Conservation (phyloP, 1,140 invertebrate species). For the Ceratitis capitata region DNA sequence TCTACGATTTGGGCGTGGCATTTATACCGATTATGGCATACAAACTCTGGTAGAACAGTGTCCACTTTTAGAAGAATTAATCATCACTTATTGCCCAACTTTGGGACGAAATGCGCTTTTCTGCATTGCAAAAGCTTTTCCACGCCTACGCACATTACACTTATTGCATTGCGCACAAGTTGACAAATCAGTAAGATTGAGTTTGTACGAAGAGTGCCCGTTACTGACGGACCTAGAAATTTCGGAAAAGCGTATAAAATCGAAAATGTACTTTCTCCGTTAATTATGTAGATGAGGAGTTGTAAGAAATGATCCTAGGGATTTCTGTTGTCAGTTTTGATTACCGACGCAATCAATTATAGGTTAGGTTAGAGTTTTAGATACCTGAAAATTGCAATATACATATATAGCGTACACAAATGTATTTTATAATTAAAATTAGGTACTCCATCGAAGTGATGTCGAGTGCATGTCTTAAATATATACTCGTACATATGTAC, state of each 20-base stretch:
- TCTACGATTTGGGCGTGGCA: not conserved
- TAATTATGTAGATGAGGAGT: too few relatives aligned
- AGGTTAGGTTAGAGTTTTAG: not conserved
- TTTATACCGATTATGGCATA: not conserved
- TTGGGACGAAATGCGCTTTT: not conserved
- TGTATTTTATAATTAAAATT: too few relatives aligned
- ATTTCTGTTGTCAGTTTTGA: not conserved
- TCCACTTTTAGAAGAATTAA: not conserved
- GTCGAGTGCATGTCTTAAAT: too few relatives aligned
- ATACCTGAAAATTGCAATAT: not conserved
- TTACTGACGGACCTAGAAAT: conserved; percentile 5
- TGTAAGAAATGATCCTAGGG: not conserved
- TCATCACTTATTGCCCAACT: not conserved
- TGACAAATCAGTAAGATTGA: not conserved
- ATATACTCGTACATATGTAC: too few relatives aligned
- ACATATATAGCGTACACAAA: too few relatives aligned
- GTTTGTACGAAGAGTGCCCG: not conserved
- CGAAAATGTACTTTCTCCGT: not conserved
- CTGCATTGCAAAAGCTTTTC: conserved; percentile 5
- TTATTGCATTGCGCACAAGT: not conserved
- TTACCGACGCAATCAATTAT: not conserved
- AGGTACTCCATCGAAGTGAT: too few relatives aligned
- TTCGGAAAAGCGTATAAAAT: not conserved
- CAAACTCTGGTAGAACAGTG: not conserved
- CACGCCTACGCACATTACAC: not conserved